phyloP scores from a whole-genome alignment of 2,888 invertebrate genomes.

The Heliconius erato region DNA sequence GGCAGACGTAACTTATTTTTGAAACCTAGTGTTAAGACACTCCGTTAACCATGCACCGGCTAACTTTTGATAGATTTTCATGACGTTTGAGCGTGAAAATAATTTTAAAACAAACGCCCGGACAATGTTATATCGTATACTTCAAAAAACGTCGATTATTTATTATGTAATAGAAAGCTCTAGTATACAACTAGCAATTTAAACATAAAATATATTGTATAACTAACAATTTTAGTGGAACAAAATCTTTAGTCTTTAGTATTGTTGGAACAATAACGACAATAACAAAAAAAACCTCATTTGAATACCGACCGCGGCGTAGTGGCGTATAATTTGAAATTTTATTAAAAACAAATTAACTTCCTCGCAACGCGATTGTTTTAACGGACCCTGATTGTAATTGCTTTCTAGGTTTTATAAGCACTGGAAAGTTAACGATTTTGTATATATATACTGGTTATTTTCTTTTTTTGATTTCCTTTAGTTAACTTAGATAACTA shows the following conservation, averaged over 20 bases:
- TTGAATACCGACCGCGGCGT: constrained; percentile 28
- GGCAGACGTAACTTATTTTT: too few relatives aligned
- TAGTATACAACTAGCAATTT: too few relatives aligned
- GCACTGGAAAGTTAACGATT: neutral
- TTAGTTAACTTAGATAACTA: neutral
- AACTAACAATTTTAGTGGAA: neutral
- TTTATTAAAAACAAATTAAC: constrained; percentile 41
- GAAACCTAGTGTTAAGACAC: too few relatives aligned
- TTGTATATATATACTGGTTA: neutral
- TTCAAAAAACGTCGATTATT: too few relatives aligned
- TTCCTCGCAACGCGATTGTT: constrained; percentile 27
- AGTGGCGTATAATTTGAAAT: constrained; percentile 38
- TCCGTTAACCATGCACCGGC: too few relatives aligned
- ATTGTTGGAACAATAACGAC: constrained; percentile 22
- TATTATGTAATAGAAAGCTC: too few relatives aligned
- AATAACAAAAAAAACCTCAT: constrained; percentile 31
- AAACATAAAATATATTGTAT: neutral
- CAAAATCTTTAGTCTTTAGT: neutral
- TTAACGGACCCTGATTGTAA: constrained; percentile 25
- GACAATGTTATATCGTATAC: too few relatives aligned
- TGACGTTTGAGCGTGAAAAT: too few relatives aligned
- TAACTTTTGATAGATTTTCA: too few relatives aligned
- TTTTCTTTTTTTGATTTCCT: neutral
- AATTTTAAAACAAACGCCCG: too few relatives aligned
- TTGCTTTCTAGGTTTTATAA: constrained; percentile 25